phyloP scores from a whole-genome alignment of 2,797 vertebrate genomes.

The Neopelma chrysocephalum region DNA sequence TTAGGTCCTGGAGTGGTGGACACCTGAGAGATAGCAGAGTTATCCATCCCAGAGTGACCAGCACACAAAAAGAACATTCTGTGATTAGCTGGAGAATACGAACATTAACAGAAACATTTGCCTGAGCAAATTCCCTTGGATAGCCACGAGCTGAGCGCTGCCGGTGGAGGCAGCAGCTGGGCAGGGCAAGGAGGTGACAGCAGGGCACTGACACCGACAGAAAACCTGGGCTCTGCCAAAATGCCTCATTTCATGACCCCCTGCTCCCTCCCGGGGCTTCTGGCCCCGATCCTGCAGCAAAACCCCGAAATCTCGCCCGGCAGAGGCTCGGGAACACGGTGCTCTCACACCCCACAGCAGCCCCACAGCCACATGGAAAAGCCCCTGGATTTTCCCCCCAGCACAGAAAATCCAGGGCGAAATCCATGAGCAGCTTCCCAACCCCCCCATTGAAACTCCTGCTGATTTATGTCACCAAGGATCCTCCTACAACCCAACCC shows the following conservation, averaged over 20 bases:
- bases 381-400: background rate
- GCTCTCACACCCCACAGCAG: background rate
- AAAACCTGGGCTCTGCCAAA: background rate
- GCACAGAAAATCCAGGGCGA: background rate
- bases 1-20: background rate
- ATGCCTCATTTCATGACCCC: accelerated
- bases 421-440: background rate
- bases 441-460: background rate
- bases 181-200: background rate
- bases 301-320: accelerated
- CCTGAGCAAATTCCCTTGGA: slow-evolving; percentile 1
- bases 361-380: too few relatives aligned
- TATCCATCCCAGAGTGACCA: background rate
- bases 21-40: background rate
- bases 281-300: background rate
- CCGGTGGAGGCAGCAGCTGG: background rate
- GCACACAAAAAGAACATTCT: background rate
- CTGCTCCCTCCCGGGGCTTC: background rate
- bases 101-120: background rate
- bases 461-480: background rate
- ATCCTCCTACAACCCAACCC: background rate
- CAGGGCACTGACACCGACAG: background rate
- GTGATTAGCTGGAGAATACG: background rate
- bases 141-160: background rate
- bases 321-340: background rate